Conservation (phyloP, 2,113 vertebrate species). For the Tonatia bakeri region DNA sequence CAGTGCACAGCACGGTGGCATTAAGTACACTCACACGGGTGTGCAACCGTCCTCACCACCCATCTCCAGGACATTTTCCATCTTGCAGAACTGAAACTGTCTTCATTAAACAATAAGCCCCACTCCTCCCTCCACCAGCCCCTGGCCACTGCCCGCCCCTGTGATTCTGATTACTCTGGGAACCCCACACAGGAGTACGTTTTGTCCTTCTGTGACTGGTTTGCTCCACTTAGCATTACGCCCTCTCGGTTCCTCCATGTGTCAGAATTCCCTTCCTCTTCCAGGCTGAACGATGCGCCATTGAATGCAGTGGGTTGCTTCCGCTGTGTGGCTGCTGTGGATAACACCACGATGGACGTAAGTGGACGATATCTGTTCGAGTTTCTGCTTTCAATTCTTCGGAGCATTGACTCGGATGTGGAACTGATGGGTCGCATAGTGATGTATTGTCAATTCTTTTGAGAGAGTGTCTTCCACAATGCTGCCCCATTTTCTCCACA, state of each 20-base stretch:
- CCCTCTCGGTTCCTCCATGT: not conserved
- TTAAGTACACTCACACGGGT: not conserved
- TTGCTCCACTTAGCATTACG: not conserved
- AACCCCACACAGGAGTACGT: not conserved
- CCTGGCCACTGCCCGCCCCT: not conserved
- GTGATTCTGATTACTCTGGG: not conserved
- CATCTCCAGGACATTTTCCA: too few relatives aligned
- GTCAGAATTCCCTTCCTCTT: not conserved
- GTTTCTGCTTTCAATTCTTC: not conserved
- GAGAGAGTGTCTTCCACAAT: not conserved
- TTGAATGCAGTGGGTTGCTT: too few relatives aligned
- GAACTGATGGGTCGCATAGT: not conserved
- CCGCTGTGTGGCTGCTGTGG: not conserved
- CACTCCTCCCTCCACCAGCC: not conserved
- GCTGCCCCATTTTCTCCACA: not conserved
- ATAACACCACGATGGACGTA: rapidly evolving
- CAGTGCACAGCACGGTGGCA: not conserved
- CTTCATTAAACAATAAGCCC: not conserved
- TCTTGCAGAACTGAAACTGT: not conserved
- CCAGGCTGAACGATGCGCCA: not conserved
- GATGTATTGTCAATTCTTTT: not conserved
- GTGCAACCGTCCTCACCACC: too few relatives aligned
- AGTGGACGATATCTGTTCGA: too few relatives aligned
- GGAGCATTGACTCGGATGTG: not conserved
- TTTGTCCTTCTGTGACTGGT: not conserved